Base-by-base conservation (phyloP, 1,140 invertebrate species). In the Zaprionus ghesquierei region DNA sequence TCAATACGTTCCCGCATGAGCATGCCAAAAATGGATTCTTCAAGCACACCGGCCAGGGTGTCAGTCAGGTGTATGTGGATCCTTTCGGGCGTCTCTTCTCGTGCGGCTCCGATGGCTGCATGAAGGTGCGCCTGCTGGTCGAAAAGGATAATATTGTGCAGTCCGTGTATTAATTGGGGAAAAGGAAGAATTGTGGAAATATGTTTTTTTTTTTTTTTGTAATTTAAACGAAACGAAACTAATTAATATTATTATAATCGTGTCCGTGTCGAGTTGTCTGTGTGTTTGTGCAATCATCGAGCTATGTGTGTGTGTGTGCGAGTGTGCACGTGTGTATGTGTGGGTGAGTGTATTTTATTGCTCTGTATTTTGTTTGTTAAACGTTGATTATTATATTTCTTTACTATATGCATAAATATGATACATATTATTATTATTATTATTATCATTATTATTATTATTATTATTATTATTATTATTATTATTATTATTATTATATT, bases 101-200 rank as follows among this genome's bases (percentile, higher is more conserved):
- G 1, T 99, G 98, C 92, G 99, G 99, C 60, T 98, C 98, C 33
- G 99, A 99, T 94, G 98, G 98, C 76, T 99, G 98, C 44, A 97
- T 99, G 95, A 99, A 99, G 94, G 96, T 99, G 81, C 94, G 98
- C 74, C 95, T 97, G 91, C 93, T 99, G 76, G 97, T 97, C 54
- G 90, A 91, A 62, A 91, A 90, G 68, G 90, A 91, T 62, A 90
- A 87, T 49, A 89, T 91, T 69, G 87, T 91, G 27, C 90, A 91
- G 44, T 79, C 90, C 10, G 60, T 91, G 73, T 91, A 91, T 89
- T 91, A 81, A 85, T 68, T 29, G 62, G 60, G n/a, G 38, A 51
- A 74, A 49, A 69, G 38, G 35, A 55, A 23, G 2, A 62, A 10
- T 51, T 13, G n/a, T n/a, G n/a, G n/a, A 22, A 33, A 51, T 46